Evolutionary conservation across 2,888 invertebrate species (phyloP).

Genomic region (Pegoplata infirma): DNA sequence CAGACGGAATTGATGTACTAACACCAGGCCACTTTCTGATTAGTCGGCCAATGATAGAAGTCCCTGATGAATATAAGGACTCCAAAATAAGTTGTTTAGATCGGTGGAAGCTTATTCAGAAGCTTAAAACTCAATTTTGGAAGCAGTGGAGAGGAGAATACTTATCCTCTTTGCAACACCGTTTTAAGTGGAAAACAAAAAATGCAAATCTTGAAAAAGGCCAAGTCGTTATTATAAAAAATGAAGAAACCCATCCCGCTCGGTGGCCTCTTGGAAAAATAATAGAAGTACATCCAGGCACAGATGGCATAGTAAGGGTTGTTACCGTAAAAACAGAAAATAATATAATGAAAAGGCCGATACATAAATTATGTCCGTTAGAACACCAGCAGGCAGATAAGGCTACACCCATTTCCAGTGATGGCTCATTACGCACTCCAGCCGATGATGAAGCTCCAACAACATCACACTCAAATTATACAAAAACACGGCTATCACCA

Average conservation of each 20-base stretch:
- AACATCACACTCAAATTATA: too few species aligned
- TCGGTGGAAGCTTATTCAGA: background rate
- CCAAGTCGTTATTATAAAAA: background rate
- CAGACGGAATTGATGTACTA: background rate
- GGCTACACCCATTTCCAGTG: too few species aligned
- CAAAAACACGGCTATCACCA: too few species aligned
- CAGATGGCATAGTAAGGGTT: constrained; percentile 3
- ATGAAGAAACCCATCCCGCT: constrained; percentile 12
- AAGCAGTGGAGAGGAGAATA: background rate
- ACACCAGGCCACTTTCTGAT: background rate
- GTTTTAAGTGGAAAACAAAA: background rate
- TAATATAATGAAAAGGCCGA: background rate
- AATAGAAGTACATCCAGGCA: background rate
- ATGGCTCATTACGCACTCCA: too few species aligned
- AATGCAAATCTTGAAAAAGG: background rate
- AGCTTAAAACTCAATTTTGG: constrained; percentile 7
- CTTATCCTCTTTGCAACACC: background rate
- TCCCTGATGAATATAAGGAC: background rate
- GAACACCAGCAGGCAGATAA: too few species aligned
- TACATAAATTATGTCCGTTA: background rate
- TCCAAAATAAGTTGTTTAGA: background rate
- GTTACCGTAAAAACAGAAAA: background rate
- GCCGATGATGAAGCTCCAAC: too few species aligned
- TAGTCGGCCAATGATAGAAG: background rate
- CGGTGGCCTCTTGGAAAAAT: constrained; percentile 3